Percentiles rank a stretch among this genome's conserved stretches.
Conservation (phyloP, 2,797 vertebrate species). For the Octomys mimax region DNA sequence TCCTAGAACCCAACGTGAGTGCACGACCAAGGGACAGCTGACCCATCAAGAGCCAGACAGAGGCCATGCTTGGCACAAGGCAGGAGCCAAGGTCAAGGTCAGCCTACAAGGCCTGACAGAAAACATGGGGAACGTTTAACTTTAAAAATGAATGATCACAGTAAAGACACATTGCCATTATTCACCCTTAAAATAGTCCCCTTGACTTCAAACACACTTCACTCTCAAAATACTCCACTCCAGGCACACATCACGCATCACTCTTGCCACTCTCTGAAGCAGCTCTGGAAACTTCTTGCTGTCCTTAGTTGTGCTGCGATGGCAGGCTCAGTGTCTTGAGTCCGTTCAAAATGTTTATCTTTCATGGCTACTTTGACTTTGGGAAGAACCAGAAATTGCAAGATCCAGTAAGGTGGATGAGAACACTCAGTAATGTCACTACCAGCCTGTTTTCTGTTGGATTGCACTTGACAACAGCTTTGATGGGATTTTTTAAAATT, state of each 20-base stretch:
- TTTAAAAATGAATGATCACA: not conserved
- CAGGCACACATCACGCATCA: not conserved
- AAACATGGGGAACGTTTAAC: not conserved
- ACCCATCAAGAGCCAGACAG: not conserved
- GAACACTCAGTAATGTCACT: not conserved
- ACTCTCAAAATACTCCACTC: not conserved
- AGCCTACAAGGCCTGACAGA: not conserved
- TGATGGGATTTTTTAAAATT: not conserved
- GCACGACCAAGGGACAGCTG: not conserved
- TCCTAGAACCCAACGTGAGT: not conserved
- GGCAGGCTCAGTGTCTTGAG: not conserved
- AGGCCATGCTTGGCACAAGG: not conserved
- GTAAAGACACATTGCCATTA: not conserved
- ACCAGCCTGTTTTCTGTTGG: not conserved
- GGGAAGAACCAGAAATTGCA: not conserved
- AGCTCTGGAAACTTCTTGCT: not conserved
- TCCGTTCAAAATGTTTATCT: not conserved
- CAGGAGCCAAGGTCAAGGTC: not conserved
- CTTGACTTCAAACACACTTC: not conserved
- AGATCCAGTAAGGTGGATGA: not conserved
- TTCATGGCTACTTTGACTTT: not conserved
- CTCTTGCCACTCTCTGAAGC: not conserved
- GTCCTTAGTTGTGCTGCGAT: not conserved
- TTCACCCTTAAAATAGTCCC: not conserved
- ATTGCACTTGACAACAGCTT: not conserved